Base-by-base conservation (phyloP, 2,113 vertebrate genomes). In the Silurus meridionalis region DNA sequence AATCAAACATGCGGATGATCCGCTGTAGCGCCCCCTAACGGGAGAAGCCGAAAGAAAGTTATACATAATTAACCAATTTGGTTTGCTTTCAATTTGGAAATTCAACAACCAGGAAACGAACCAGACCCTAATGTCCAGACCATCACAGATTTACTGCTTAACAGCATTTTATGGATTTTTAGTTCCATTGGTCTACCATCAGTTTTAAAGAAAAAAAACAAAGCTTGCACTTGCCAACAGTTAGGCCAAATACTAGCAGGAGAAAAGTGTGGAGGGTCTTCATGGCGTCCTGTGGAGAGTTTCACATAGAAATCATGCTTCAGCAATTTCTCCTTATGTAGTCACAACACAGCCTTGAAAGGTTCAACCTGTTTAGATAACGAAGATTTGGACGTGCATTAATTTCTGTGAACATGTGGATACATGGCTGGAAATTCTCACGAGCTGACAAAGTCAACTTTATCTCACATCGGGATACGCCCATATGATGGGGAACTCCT, bases 211-310 rank as follows among this genome's bases (percentile, higher is more conserved):
- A 10, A 58, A 58, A n/a, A 79, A 37, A 37, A 37, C 25, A 60
- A 55, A 79, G 4, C 55, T 10, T 72, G 80, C 53, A 92, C 94
- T 93, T 87, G 94, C 93, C 89, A n/a, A 89, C 8, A 63, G 78
- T 90, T 66, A 94, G 89, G 80, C 90, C 64, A 6, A 87, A 52
- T 53, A 87, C 84, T 86, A 94, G 11, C 19, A 95, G 89, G 60
- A 91, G 23, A 11, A 91, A 19, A 50, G 77, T 17, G 3, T 64
- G 79, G 61, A 93, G 64, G 55, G 83, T 55, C 6, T 90, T 94
- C 92, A 94, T 94, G 80, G 8, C 92, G 77, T 84, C 46, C 46
- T 46, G 53, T 78, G 60, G n/a, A 80, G 28, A 28, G 28, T 6
- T 61, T 57, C 25, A 69, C 66, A 37, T 58, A 7, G 60, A 25